Base-by-base conservation (phyloP, 2,888 invertebrate species). In the Spisula solida region DNA sequence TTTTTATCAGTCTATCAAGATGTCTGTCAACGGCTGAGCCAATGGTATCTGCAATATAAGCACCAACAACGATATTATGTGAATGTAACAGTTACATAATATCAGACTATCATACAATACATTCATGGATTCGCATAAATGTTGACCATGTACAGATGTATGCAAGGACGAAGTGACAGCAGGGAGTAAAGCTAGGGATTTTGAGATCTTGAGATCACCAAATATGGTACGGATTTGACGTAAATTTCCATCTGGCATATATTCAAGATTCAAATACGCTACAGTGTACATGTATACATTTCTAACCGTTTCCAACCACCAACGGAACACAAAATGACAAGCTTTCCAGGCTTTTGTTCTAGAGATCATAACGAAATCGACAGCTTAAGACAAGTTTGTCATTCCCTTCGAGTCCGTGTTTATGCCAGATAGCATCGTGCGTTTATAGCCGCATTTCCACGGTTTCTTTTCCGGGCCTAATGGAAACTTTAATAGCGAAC, bases 391-490 rank as follows among this genome's bases (percentile, higher is more conserved):
- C 85, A 55, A 51, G 66, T 78, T 85, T 78, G 85, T 85, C 85
- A 85, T 85, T 84, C 14, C 47, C 81, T 81, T 83, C 48, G 34
- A n/a, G 18, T 51, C 8, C 88, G 75, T 47, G 82, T 81, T 83
- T 84, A 88, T 88, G 34, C 56, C 86, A 66, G 85, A 55, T 56
- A 81, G 56, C 75, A 70, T 25, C 88, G 85, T 84, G 86, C 88
- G 81, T 90, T 92, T 90, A 92, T 88, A 87, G 82, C 88, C 80
- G 56, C 87, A 87, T 80, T 87, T 88, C 87, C 86, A 92, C 86
- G 90, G 88, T 85, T 90, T 88, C 90, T 81, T 83, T 92, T 92
- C 92, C 92, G 92, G 90, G 84, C 88, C 79, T 90, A 92, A 92
- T 92, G 92, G 92, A 88, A 85, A 87, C 88, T 83, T 82, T 92